Evolutionary conservation across 2,797 vertebrate genomes (phyloP).

Genomic region (Prionace glauca): DNA sequence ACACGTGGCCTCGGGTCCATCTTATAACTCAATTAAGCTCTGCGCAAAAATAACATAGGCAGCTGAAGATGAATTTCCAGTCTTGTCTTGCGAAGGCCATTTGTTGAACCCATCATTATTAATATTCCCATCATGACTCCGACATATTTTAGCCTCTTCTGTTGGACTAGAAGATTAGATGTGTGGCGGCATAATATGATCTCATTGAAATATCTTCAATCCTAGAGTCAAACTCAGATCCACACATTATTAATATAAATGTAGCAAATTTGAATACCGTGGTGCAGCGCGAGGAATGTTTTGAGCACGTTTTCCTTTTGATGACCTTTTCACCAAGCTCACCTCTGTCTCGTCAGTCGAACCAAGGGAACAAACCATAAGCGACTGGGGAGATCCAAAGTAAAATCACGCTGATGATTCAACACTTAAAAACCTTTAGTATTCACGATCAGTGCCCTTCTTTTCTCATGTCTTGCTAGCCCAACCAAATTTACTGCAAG

Average conservation of each 20-base stretch:
- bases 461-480: neutral
- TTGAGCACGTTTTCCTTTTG: neutral
- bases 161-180: neutral
- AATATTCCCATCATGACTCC: neutral
- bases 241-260: neutral
- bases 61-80: neutral
- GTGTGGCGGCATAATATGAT: neutral
- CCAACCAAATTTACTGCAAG: neutral
- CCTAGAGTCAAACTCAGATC: neutral
- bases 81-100: too few species aligned
- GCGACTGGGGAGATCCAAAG: neutral
- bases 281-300: neutral
- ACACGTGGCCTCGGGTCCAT: neutral
- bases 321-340: neutral
- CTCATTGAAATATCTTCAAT: neutral
- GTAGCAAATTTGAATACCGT: neutral
- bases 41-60: neutral
- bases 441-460: neutral
- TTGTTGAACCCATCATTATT: neutral
- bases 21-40: neutral
- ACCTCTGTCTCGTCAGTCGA: neutral
- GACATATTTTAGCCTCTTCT: conserved; percentile 12
- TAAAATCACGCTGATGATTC: neutral
- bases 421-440: neutral
- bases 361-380: neutral